Conservation (phyloP, 2,797 vertebrate genomes). For the Coregonus sp. region DNA sequence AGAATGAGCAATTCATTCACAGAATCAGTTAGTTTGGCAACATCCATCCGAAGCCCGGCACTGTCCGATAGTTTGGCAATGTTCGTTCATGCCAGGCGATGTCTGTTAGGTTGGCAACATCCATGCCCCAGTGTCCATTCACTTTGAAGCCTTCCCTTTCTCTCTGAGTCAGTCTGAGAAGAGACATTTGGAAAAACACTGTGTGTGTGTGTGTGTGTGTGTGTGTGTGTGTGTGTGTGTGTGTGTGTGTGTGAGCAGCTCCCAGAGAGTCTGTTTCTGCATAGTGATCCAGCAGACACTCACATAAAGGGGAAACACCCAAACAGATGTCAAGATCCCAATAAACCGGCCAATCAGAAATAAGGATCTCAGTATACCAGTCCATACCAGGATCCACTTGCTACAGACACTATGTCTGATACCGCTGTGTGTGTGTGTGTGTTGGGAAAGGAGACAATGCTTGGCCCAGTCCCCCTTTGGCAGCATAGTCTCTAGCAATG, state of each 20-base stretch:
- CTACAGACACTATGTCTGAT: conserved; percentile 49
- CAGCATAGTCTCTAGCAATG: conserved; percentile 49
- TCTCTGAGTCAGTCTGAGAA: conserved; percentile 73
- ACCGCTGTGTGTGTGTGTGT: conserved; percentile 23
- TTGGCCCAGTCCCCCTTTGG: too few relatives aligned
- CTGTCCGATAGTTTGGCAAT: conserved; percentile 40
- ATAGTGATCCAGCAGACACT: conserved; percentile 93
- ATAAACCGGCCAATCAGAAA: conserved; percentile 47
- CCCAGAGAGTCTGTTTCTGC: conserved; percentile 85
- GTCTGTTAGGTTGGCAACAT: conserved; percentile 66
- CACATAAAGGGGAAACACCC: conserved; percentile 59
- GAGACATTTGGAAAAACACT: conserved; percentile 89
- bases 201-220: conserved; percentile 59
- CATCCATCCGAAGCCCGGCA: background rate
- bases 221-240: conserved; percentile 24
- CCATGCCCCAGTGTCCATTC: conserved; percentile 72
- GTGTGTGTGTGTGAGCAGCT: conserved; percentile 60
- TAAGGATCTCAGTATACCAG: conserved; percentile 39
- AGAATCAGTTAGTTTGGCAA: conserved; percentile 71
- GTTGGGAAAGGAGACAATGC: conserved; percentile 46
- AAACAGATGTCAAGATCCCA: conserved; percentile 29
- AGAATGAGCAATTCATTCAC: conserved; percentile 90
- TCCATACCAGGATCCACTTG: conserved; percentile 38
- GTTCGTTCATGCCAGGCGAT: background rate
- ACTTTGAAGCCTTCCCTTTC: conserved; percentile 15